These are phyloP conservation scores for Cariama cristata DNA, from an alignment of 2,113 vertebrate species.

Conservation along the genomic window DNA sequence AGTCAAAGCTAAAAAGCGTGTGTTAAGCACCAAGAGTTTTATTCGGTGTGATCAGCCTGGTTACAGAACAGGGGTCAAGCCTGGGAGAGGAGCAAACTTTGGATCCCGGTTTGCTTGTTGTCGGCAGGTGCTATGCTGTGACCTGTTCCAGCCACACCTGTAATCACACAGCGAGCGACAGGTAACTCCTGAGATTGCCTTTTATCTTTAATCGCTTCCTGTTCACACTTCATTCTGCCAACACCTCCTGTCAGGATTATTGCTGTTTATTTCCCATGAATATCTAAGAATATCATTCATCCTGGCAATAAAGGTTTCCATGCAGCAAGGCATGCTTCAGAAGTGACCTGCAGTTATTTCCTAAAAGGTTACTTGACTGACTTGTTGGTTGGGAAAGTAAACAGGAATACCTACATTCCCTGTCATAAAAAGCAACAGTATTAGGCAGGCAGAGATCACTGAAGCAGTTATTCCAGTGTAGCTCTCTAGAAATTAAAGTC, in stretches of 20 bases:
- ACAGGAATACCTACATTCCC: slow-evolving; percentile 45
- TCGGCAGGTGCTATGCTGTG: slow-evolving; percentile 32
- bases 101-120: neutral
- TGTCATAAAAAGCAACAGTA: slow-evolving; percentile 47
- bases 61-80: neutral
- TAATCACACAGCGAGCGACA: slow-evolving; percentile 13
- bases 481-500: slow-evolving; percentile 22
- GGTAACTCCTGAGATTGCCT: slow-evolving; percentile 60
- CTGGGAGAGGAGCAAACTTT: neutral
- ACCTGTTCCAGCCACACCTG: slow-evolving; percentile 61
- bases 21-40: neutral
- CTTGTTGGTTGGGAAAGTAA: slow-evolving; percentile 36
- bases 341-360: slow-evolving; percentile 63
- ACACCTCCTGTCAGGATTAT: slow-evolving; percentile 54
- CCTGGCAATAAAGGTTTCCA: slow-evolving; percentile 35
- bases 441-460: neutral
- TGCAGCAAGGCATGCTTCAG: slow-evolving; percentile 13
- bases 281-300: slow-evolving; percentile 69
- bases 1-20: neutral
- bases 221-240: slow-evolving; percentile 57
- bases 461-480: neutral
- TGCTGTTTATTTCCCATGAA: slow-evolving; percentile 65
- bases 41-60: neutral
- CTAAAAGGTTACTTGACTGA: slow-evolving; percentile 56
- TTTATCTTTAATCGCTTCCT: slow-evolving; percentile 69